phyloP scores from a whole-genome alignment of 2,888 invertebrate species.

The Heliconius cydno region DNA sequence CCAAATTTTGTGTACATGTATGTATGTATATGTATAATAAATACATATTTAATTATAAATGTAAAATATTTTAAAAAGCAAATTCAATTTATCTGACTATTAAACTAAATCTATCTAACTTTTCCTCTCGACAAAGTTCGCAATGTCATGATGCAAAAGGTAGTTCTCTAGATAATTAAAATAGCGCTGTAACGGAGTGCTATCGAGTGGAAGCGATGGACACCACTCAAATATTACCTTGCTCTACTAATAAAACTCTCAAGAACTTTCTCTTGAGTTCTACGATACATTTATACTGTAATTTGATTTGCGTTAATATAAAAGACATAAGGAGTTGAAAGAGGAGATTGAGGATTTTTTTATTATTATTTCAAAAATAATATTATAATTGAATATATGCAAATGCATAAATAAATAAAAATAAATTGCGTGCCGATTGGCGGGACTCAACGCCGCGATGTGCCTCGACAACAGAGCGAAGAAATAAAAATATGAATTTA shows the following conservation, averaged over 20 bases:
- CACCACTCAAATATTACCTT: constrained; percentile 26
- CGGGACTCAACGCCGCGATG: no score
- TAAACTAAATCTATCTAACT: constrained; percentile 15
- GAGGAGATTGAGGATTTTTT: no score
- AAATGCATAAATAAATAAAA: background rate
- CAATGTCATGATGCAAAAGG: constrained; percentile 12
- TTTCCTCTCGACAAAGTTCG: constrained; percentile 12
- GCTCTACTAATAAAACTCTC: constrained; percentile 18
- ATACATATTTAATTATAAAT: no score
- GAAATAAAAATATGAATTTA: no score
- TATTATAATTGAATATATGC: background rate
- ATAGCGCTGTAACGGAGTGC: constrained; percentile 22
- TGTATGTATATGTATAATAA: no score
- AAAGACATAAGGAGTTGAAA: background rate
- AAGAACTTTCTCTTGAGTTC: background rate
- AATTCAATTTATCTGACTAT: background rate
- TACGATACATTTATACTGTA: background rate
- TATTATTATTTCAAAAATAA: background rate
- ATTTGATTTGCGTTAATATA: background rate
- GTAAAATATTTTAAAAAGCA: background rate
- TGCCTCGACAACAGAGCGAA: no score
- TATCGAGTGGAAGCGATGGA: constrained; percentile 27
- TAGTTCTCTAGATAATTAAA: constrained; percentile 16
- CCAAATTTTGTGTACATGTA: no score
- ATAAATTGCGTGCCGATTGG: no score